Conservation (phyloP, 2,888 invertebrate genomes). For the Microdon myrmicae region DNA sequence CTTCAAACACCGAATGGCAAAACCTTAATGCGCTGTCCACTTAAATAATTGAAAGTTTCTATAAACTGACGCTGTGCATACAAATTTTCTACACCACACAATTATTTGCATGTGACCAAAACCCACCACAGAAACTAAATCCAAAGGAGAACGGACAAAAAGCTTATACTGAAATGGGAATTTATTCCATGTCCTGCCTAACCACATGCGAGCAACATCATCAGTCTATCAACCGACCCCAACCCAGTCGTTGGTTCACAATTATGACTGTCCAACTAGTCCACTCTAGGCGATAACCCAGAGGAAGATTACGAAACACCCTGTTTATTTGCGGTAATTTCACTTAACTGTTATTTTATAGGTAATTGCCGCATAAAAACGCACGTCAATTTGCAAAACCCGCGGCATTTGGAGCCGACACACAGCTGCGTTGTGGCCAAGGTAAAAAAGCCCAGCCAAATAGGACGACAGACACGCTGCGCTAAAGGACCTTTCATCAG, state of each 20-base stretch:
- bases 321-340: conserved; percentile 52
- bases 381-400: conserved; percentile 33
- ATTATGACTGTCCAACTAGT: conserved; percentile 17
- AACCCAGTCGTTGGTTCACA: not conserved
- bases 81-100: conserved; percentile 14
- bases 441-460: conserved; percentile 16
- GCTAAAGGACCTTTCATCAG: conserved; percentile 33
- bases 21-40: too few species aligned
- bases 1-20: too few species aligned
- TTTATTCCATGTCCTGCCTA: conserved; percentile 3
- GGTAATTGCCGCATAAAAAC: conserved; percentile 51
- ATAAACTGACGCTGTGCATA: conserved; percentile 11
- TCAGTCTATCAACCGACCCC: conserved; percentile 20
- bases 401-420: conserved; percentile 10
- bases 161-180: too few species aligned
- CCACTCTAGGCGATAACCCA: conserved; percentile 18
- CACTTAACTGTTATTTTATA: conserved; percentile 52
- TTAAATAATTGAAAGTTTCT: too few species aligned
- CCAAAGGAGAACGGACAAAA: conserved; percentile 2
- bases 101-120: conserved; percentile 19
- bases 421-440: not conserved
- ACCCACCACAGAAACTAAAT: conserved; percentile 10
- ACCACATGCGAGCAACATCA: conserved; percentile 31
- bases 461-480: too few species aligned
- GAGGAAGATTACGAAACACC: conserved; percentile 46